Base-by-base conservation (phyloP, 2,888 invertebrate genomes). In the Brachyptera putata region DNA sequence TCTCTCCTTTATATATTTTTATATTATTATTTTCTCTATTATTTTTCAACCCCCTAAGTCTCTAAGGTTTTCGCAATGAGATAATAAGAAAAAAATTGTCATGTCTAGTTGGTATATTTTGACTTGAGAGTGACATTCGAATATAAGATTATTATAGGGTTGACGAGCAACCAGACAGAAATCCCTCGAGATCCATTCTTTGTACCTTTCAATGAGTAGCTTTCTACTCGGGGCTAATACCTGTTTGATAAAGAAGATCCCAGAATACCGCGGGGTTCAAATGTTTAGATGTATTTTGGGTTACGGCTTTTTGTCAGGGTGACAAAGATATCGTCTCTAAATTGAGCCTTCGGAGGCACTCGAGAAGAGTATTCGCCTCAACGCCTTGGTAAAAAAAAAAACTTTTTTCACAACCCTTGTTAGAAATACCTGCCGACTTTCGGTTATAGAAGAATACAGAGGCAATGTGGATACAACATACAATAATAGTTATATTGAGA, bases 401-500 rank as follows among this genome's bases (percentile, higher is more conserved):
- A n/a, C 14, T 18, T 4, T 21, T 11, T 43, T 43, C 18, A 3
- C 43, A 43, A 21, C 11, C 48, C 24, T 50, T 2, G n/a, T n/a
- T 26, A 14, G 11, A 26, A 26, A 14, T 14, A 50, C 49, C 49
- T 26, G 25, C 9, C 48, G 18, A 3, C 11, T 41, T 14, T 3
- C 49, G 16, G 11, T 7, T 14, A 50, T 14, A 50, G 16, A 14
- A 30, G 26, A 24, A 50, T 3, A 50, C 49, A 50, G 49, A 25
- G 30, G 49, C 49, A 13, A n/a, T 50, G 49, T 50, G 49, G 24
- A 50, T 26, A 30, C 49, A 50, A 50, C 49, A 50, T 13, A n/a
- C 21, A 24, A 49, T 49, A 21, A 49, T 25, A 49, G 13, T 2
- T 5, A 14, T 25, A 50, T 26, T 16, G 11, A 50, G 1, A 26